A percentile compares a stretch with the other conserved stretches of the same genome.
These are phyloP conservation scores for Eurystomus glaucurus DNA, from an alignment of 2,797 vertebrate species.

Conservation along the genomic window DNA sequence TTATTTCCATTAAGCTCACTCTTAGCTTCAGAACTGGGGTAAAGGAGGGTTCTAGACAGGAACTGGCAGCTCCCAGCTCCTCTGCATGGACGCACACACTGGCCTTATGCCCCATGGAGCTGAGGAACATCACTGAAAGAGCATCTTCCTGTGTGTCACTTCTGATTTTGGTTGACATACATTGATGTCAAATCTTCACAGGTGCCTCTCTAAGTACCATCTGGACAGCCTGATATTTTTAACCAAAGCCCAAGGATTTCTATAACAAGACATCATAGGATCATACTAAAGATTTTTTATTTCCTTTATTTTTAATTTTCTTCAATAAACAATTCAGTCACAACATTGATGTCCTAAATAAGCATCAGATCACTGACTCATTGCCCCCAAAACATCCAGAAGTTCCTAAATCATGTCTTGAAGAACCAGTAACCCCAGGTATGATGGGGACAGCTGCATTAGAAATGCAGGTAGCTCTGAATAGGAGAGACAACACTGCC, in stretches of 20 bases:
- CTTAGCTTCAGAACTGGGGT: not conserved
- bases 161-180: not conserved
- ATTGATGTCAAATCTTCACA: not conserved
- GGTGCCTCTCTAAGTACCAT: not conserved
- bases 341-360: not conserved
- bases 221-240: not conserved
- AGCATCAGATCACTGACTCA: not conserved
- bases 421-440: not conserved
- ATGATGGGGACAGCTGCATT: not conserved
- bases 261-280: not conserved
- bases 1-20: not conserved
- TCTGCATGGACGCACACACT: rapidly evolving
- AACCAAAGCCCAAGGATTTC: not conserved
- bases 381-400: not conserved
- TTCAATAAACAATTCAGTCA: not conserved
- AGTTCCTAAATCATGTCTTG: not conserved
- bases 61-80: not conserved
- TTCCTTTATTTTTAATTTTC: not conserved
- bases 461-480: not conserved
- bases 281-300: not conserved
- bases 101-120: rapidly evolving
- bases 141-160: not conserved
- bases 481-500: not conserved
- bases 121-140: not conserved
- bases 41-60: not conserved